Base-by-base conservation (phyloP, 2,797 vertebrate genomes). In the Hipposideros larvatus region DNA sequence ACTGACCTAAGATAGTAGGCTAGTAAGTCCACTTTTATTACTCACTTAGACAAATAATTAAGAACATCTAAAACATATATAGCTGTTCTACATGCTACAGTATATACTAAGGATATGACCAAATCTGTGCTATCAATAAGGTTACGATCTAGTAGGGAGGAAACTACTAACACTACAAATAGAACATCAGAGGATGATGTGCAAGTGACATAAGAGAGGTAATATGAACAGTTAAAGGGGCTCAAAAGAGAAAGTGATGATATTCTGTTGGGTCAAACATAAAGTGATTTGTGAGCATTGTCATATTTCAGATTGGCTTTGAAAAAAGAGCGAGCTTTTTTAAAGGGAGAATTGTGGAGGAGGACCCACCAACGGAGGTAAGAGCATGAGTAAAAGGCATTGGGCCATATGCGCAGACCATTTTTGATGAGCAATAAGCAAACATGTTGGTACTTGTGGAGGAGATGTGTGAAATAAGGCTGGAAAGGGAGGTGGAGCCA, bases 381-480 rank as follows among this genome's bases (percentile, higher is more conserved):
- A 63, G 73, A 53, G 46, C 2, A 8, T 63, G 41, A 88, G 57
- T 65, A 37, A 71, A 85, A 94, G 78, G 26, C 82, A 6, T 7
- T 1, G 1, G 84, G 28, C 41, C 59, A 77, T 46, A 46, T n/a
- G 82, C 41, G 53, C 26, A 43, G 37, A 79, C 14, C 48, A 4
- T 14, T 63, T 74, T n/a, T 31, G 70, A 77, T 37, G 70, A 94
- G 66, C 87, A 82, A 48, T n/a, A 59, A 66, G 37, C 77, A 51
- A 57, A 78, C 85, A 66, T 90, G 82, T 83, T 88, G 87, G 57
- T 68, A 26, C 63, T 94, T 87, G 77, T 2, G 85, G 71, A 80
- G 26, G 77, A 93, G 28, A 90, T 2, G 28, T 90, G 84, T 78
- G 87, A 96, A 94, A 46, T 1, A 24, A 87, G 75, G 28, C 78